Base-by-base conservation (phyloP, 2,113 vertebrate species). In the Nothoprocta pentlandii region DNA sequence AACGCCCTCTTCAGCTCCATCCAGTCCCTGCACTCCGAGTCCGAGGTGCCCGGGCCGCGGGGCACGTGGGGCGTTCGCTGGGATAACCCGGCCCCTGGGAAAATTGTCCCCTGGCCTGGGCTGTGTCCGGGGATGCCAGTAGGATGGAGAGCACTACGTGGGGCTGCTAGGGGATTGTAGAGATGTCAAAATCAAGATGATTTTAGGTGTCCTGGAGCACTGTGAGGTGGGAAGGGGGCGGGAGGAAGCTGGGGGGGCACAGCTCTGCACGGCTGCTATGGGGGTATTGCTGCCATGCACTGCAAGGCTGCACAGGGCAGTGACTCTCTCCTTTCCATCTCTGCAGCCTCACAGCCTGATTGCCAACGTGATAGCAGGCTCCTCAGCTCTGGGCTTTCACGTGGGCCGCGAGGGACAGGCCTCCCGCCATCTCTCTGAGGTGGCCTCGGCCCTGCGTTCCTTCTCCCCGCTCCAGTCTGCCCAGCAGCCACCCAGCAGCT, bases 301-400 rank as follows among this genome's bases (percentile, higher is more conserved):
- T 93, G 34, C 13, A 19, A 4, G n/a, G 73, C 73, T 87, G 63
- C 13, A 19, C 16, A 47, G 21, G 15, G 34, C 58, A 39, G 44
- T 59, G 19, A 67, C 71, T 64, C 41, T 80, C 36, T 92, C 39
- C 62, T 11, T 90, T 86, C 79, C 51, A 85, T 64, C 87, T 64
- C 97, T 95, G 26, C 88, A 99, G 99, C 99, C 99, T 32, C 98
- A 98, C 96, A 99, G 99, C 96, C 98, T 99, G 76, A 98, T 99
- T 90, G 99, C 98, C 90, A 99, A 99, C 74, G 97, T 99, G 89
- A 97, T 99, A 87, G 98, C 95, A 0, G 99, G 98, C 59, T 98
- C 99, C 4, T 99, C 99, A 0, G 98, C 97, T 1, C 94, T 99
- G 93, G 98, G 96, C 22, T 97, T 98, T 75, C 98, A 99, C 80